phyloP scores from a whole-genome alignment of 2,888 invertebrate genomes.

The Lomographa bimaculata region DNA sequence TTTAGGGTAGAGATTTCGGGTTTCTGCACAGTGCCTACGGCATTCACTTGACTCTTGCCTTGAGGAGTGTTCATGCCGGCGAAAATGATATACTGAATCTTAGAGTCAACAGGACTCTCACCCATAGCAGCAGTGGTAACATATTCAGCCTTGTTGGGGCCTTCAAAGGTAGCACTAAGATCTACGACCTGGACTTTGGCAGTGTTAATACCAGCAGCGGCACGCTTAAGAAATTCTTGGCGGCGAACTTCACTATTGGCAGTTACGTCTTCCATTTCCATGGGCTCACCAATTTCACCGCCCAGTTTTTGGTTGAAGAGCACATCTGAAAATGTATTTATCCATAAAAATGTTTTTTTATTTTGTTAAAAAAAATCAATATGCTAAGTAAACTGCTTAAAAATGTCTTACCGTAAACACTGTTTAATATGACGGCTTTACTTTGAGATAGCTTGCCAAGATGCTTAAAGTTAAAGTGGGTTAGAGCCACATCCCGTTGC shows the following conservation, averaged over 20 bases:
- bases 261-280: conserved; percentile 50
- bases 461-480: conserved; percentile 76
- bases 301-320: conserved; percentile 59
- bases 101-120: conserved; percentile 82
- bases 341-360: too few relatives aligned
- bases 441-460: conserved; percentile 72
- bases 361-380: too few relatives aligned
- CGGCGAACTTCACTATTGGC: conserved; percentile 77
- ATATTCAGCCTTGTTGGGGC: conserved; percentile 75
- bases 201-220: conserved; percentile 79
- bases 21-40: conserved; percentile 65
- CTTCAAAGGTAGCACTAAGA: conserved; percentile 79
- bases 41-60: conserved; percentile 73
- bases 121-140: conserved; percentile 79
- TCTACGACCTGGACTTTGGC: conserved; percentile 80
- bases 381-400: too few relatives aligned
- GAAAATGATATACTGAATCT: conserved; percentile 77
- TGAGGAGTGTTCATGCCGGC: conserved; percentile 61
- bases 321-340: conserved; percentile 54
- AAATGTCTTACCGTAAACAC: conserved; percentile 62
- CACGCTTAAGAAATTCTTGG: conserved; percentile 78
- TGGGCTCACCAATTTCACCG: conserved; percentile 53
- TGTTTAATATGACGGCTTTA: conserved; percentile 64
- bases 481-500: conserved; percentile 69
- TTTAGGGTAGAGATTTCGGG: conserved; percentile 80